Percentiles rank a stretch among this genome's conserved stretches.
Evolutionary conservation across 2,888 invertebrate species (phyloP).

Genomic region (Heliconius cydno): DNA sequence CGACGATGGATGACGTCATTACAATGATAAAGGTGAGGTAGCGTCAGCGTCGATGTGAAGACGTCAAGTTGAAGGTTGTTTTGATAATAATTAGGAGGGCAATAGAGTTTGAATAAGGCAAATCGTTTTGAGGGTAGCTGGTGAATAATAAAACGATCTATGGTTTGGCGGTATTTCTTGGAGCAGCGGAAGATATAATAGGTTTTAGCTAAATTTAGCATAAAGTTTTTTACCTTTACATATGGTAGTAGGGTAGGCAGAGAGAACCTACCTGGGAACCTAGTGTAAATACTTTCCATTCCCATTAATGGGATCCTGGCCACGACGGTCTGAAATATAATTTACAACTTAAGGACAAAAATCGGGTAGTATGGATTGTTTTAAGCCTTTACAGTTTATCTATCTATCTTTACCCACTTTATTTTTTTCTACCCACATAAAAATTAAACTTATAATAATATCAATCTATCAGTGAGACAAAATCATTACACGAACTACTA

Average conservation of each 20-base stretch:
- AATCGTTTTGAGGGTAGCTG: neutral
- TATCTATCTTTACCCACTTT: neutral
- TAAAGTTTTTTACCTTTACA: too few relatives aligned
- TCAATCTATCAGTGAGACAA: neutral
- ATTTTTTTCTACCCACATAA: neutral
- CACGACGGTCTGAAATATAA: too few relatives aligned
- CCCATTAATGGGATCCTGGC: too few relatives aligned
- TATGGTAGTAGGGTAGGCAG: too few relatives aligned
- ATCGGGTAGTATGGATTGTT: too few relatives aligned
- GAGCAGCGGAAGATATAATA: neutral
- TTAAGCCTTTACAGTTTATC: too few relatives aligned
- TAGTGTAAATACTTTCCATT: too few relatives aligned
- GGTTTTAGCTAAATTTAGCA: neutral
- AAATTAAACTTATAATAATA: neutral
- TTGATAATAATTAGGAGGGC: constrained; percentile 39
- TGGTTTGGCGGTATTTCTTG: neutral
- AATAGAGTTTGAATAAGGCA: constrained; percentile 6
- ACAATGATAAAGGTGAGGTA: constrained; percentile 75
- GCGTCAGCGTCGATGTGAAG: constrained; percentile 63
- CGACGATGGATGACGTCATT: constrained; percentile 75
- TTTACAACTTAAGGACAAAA: too few relatives aligned
- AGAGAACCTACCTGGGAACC: too few relatives aligned
- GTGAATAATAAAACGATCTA: constrained; percentile 6
- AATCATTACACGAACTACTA: constrained; percentile 10
- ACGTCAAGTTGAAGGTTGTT: constrained; percentile 58